Evolutionary conservation across 2,888 invertebrate genomes (phyloP).

Genomic region (Spisula subtruncata): DNA sequence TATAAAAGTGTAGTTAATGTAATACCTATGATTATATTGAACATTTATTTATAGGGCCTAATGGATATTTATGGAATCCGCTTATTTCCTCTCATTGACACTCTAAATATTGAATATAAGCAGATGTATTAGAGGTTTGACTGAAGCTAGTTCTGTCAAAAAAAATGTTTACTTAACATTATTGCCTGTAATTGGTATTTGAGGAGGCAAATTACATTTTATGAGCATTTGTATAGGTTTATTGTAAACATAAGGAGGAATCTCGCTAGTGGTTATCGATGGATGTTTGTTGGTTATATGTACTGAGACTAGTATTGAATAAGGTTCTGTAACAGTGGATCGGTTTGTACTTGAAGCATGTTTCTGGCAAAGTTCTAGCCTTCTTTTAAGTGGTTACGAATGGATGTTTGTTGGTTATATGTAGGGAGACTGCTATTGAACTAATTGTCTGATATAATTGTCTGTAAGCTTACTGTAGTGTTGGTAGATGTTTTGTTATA

Average conservation of each 20-base stretch:
- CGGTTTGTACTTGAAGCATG: too few species aligned
- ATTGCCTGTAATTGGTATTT: background rate
- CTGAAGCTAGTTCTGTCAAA: background rate
- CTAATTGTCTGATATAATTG: background rate
- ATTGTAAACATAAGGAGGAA: background rate
- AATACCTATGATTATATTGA: too few species aligned
- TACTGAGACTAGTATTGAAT: too few species aligned
- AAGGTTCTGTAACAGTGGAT: too few species aligned
- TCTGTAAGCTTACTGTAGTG: too few species aligned
- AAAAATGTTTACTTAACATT: background rate
- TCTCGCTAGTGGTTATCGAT: background rate
- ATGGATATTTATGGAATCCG: background rate
- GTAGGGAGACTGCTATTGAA: background rate
- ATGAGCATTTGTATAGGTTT: background rate
- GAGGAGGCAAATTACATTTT: background rate
- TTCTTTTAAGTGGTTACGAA: background rate
- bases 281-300: background rate
- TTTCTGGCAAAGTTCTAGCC: too few species aligned
- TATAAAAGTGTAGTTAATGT: too few species aligned
- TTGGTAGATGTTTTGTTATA: too few species aligned
- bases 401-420: background rate
- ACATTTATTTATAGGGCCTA: too few species aligned
- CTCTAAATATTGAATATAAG: background rate
- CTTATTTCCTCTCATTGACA: too few species aligned
- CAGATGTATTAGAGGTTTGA: background rate